These are phyloP conservation scores for Acipenser oxyrinchus DNA, from an alignment of 2,797 vertebrate species.

Conservation along the genomic window DNA sequence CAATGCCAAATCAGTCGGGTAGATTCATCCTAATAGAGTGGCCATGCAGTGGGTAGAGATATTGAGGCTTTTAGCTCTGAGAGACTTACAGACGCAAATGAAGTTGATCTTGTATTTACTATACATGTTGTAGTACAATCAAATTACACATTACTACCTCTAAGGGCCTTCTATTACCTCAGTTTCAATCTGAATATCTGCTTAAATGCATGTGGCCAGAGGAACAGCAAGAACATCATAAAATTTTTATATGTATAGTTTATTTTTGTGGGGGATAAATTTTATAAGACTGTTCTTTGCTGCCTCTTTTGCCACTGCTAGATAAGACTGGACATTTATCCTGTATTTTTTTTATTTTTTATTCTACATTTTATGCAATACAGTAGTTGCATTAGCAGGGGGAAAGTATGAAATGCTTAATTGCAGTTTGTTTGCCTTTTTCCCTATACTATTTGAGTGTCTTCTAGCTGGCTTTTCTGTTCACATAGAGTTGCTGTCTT, in stretches of 20 bases:
- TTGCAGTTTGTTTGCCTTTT: conserved; percentile 51
- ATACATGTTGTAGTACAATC: conserved; percentile 83
- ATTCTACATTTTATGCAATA: conserved; percentile 71
- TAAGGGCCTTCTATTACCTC: conserved; percentile 90
- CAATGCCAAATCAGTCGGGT: no score
- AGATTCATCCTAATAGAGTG: no score
- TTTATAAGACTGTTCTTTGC: conserved; percentile 84
- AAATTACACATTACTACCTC: conserved; percentile 87
- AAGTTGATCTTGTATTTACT: conserved; percentile 61
- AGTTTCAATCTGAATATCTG: conserved; percentile 82
- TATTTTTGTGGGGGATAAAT: conserved; percentile 89
- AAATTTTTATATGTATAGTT: conserved; percentile 85
- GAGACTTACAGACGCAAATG: conserved; percentile 37
- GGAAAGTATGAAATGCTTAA: conserved; percentile 55
- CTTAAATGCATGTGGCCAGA: conserved; percentile 63
- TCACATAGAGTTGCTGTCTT: conserved; percentile 76
- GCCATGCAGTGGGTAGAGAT: not conserved
- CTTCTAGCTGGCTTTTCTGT: conserved; percentile 71
- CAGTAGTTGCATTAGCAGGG: conserved; percentile 65
- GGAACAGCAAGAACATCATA: conserved; percentile 79
- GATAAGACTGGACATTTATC: conserved; percentile 74
- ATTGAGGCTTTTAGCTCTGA: conserved; percentile 52
- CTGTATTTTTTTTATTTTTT: conserved; percentile 51
- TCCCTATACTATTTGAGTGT: conserved; percentile 51
- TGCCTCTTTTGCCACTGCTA: conserved; percentile 67